These are phyloP conservation scores for Aurelia aurita DNA, from an alignment of 30 jellyfish, hydroid and myxozoan genomes.

Conservation along the genomic window DNA sequence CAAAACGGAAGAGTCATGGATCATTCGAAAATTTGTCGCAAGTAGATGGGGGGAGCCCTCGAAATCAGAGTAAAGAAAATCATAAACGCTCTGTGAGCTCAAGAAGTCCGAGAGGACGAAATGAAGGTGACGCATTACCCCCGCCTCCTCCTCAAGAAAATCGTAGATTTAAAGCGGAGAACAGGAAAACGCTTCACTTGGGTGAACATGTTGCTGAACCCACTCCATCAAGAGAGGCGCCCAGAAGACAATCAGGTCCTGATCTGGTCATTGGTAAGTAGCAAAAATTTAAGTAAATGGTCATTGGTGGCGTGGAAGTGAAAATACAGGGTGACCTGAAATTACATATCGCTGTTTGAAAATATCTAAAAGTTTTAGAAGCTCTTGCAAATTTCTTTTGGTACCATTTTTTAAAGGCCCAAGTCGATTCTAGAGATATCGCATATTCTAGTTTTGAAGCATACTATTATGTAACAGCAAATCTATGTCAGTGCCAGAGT, in stretches of 20 bases:
- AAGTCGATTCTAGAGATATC: no score
- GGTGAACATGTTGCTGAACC: neutral
- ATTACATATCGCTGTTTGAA: no score
- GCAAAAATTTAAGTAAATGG: no score
- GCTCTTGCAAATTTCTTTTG: no score
- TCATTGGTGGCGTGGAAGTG: no score
- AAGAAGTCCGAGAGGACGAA: neutral
- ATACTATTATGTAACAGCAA: no score
- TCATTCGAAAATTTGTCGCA: slow-evolving; percentile 1
- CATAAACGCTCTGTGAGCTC: slow-evolving; percentile 1
- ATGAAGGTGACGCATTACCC: slow-evolving; percentile 14
- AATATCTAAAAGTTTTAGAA: no score
- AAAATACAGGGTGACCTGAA: no score
- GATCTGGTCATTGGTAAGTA: neutral
- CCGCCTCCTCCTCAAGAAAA: slow-evolving; percentile 75
- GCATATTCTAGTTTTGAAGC: no score
- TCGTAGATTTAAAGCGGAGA: slow-evolving; percentile 32
- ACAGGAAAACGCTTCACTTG: slow-evolving; percentile 30
- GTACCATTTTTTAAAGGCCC: no score
- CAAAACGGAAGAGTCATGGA: slow-evolving; percentile 9
- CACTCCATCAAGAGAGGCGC: neutral
- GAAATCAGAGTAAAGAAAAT: neutral
- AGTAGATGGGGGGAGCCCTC: neutral
- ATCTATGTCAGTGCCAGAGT: no score
- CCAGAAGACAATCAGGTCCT: slow-evolving; percentile 15